Conservation (phyloP, 1,140 invertebrate genomes). For the Drosophila ohnishii region DNA sequence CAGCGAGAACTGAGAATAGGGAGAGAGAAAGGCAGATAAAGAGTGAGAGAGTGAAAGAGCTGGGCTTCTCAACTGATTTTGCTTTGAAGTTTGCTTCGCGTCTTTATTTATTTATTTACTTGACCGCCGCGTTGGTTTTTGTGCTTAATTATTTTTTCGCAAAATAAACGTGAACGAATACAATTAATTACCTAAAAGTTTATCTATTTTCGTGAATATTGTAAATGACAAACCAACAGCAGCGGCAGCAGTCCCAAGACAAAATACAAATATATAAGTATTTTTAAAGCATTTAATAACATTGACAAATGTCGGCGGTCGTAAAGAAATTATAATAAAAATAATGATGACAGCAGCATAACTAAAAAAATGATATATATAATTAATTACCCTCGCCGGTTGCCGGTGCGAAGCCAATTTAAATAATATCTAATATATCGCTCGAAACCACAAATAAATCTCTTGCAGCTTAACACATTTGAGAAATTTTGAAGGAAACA, state of each 20-base stretch:
- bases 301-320: conserved; percentile 26
- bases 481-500: conserved; percentile 35
- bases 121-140: conserved; percentile 41
- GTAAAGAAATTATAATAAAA: conserved; percentile 39
- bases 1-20: conserved; percentile 2
- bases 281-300: conserved; percentile 14
- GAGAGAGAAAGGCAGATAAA: background rate
- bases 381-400: conserved; percentile 36
- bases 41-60: background rate
- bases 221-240: conserved; percentile 10
- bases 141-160: background rate
- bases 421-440: conserved; percentile 34
- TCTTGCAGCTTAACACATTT: conserved; percentile 51
- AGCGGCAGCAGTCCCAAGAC: background rate
- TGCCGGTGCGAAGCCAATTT: conserved; percentile 29
- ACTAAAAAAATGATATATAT: conserved; percentile 25
- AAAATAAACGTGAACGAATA: background rate
- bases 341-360: conserved; percentile 35
- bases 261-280: conserved; percentile 26
- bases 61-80: conserved; percentile 48
- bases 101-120: conserved; percentile 80
- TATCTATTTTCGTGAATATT: background rate
- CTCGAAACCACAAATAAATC: conserved; percentile 32
- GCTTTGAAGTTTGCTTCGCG: conserved; percentile 72
- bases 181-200: conserved; percentile 2